Evolutionary conservation across 2,888 invertebrate genomes (phyloP), one percentile per base, ranked within the genome.

Genomic region (Sepioteuthis lessoniana): DNA sequence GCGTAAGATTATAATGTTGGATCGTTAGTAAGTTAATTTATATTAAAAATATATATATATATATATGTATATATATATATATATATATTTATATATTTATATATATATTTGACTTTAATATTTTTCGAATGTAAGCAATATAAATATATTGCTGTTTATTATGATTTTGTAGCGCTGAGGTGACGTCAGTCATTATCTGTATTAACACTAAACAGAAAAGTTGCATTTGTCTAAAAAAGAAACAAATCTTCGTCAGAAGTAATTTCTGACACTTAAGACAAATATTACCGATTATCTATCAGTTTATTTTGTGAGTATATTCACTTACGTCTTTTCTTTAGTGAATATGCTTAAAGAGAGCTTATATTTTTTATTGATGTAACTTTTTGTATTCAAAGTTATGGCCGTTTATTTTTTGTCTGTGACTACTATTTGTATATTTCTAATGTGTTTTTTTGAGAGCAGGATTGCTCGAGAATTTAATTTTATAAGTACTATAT

Each of bases 1-100:
- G n/a, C n/a, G n/a, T n/a, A 55, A n/a, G n/a, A 76, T 76, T 76
- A 76, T 76, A n/a, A 76, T 76, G 76, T 76, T 76, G 76, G 76
- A 76, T 76, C 76, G 76, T 76, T 76, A 76, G n/a, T 76, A 76
- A n/a, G 76, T 76, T n/a, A 76, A 13, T 76, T n/a, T 35, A n/a
- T 76, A n/a, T 60, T 25, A 60, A 28, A 60, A 60, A 76, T 42
- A 42, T 42, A 42, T 7, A 42, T 42, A 42, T 42, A 42, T 42
- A 42, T 42, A 42, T 42, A 42, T n/a, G n/a, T n/a, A n/a, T n/a
- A 76, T 42, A 42, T 42, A 42, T 7, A 42, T 42, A 42, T 42
- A 42, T 42, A 42, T 42, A 42, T 42, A 42, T n/a, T n/a, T n/a
- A n/a, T n/a, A n/a, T n/a, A n/a, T n/a, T n/a, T n/a, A n/a, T n/a